Base-by-base conservation (phyloP, 2,797 vertebrate genomes). In the Syngnathus acus region DNA sequence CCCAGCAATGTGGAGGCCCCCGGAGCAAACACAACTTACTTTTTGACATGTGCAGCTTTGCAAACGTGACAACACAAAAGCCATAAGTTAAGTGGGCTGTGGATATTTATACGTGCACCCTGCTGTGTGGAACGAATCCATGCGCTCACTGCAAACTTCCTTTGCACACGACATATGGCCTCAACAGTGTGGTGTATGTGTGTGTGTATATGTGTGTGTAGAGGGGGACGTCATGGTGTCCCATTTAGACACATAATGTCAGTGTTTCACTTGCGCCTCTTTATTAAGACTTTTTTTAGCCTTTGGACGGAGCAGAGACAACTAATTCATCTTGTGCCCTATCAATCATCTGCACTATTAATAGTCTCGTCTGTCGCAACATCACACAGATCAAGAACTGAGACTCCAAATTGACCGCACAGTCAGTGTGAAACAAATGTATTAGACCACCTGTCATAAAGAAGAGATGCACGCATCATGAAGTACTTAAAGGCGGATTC, bases 41-140 rank as follows among this genome's bases (percentile, higher is more conserved):
- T 43, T 42, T 43, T 43, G 40, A 63, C 62, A 62, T 9, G 45
- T 19, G 26, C 50, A 21, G 48, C 48, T 39, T 64, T 54, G 50
- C 37, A 38, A 51, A 65, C 62, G 74, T 47, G 65, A 63, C 62
- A 72, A 72, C 48, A 65, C 62, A 78, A 66, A 57, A 62, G 23
- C 45, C 62, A 50, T 37, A 50, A 37, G 75, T 70, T 17, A 76
- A 68, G 81, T 79, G 79, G 77, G 76, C 71, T 66, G 78, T 50
- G 63, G 74, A 67, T 85, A 84, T 85, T 82, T 73, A 82, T 85
- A 78, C 59, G 62, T 16, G 67, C n/a, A 67, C 2, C 80, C 79
- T 64, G 64, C 81, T 69, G 77, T 16, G 71, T 14, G 51, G 66
- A 81, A 76, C 70, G 75, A 75, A 65, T 65, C 32, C 8, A 1